Conservation (phyloP, 1,140 invertebrate genomes). For the Drosophila neocordata region DNA sequence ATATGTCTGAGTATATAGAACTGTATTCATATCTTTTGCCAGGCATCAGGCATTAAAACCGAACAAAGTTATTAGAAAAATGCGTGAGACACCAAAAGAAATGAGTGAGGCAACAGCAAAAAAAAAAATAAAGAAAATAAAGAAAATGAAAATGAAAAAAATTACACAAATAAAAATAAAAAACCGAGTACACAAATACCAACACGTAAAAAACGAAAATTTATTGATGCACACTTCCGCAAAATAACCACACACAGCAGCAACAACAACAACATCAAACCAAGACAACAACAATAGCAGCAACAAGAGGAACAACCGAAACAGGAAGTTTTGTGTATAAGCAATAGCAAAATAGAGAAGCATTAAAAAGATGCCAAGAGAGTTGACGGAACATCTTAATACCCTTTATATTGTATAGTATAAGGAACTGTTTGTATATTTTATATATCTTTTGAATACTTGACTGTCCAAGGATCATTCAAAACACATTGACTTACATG, state of each 20-base stretch:
- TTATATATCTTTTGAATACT: no score
- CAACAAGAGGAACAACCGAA: constrained; percentile 29
- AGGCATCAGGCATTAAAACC: constrained; percentile 47
- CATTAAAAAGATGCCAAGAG: constrained; percentile 25
- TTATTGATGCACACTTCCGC: constrained; percentile 73
- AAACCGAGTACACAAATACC: constrained; percentile 35
- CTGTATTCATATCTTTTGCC: constrained; percentile 43
- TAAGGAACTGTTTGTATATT: not conserved
- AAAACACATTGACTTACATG: no score
- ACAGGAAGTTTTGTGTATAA: constrained; percentile 52
- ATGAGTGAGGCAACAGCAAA: not conserved
- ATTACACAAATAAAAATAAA: constrained; percentile 22
- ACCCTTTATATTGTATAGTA: constrained; percentile 9
- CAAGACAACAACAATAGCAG: constrained; percentile 15
- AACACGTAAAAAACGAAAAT: constrained; percentile 72
- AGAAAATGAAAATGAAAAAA: not conserved
- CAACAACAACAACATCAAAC: no score
- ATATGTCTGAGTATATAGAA: constrained; percentile 11
- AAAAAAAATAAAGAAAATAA: not conserved
- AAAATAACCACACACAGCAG: constrained; percentile 51
- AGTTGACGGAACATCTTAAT: constrained; percentile 13
- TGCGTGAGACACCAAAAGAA: constrained; percentile 32
- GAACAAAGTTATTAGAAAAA: constrained; percentile 62
- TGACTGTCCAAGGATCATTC: no score
- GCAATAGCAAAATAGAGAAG: constrained; percentile 32